Percentiles rank a stretch among this genome's conserved stretches.
These are phyloP conservation scores for Dicycla oo DNA, from an alignment of 2,888 invertebrate genomes.

Conservation along the genomic window DNA sequence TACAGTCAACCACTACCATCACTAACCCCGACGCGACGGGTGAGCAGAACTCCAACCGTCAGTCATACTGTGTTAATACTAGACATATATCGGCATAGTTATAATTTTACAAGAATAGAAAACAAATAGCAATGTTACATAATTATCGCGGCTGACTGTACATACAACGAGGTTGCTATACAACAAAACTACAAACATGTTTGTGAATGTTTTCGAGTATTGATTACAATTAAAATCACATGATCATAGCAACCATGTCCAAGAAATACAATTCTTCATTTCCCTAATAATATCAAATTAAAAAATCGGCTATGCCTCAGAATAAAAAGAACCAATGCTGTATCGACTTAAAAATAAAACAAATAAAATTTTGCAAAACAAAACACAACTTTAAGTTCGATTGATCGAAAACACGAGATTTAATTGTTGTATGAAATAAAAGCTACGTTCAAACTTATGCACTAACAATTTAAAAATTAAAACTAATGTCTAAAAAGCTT, in stretches of 20 bases:
- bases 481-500: conserved; percentile 51
- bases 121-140: conserved; percentile 30
- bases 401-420: conserved; percentile 63
- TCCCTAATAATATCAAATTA: conserved; percentile 53
- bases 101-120: conserved; percentile 17
- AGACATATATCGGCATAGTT: neutral
- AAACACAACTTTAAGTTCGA: conserved; percentile 71
- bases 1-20: conserved; percentile 41
- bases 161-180: conserved; percentile 35
- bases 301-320: conserved; percentile 61
- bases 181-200: conserved; percentile 19
- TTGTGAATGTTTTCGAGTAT: conserved; percentile 52
- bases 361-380: conserved; percentile 78
- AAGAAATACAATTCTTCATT: conserved; percentile 43
- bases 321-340: conserved; percentile 52
- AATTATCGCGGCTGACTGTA: conserved; percentile 41
- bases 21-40: neutral
- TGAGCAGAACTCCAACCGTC: conserved; percentile 8
- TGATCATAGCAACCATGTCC: conserved; percentile 44
- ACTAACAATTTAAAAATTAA: conserved; percentile 63
- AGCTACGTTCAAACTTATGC: conserved; percentile 63
- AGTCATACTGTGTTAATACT: conserved; percentile 13
- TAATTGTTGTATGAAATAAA: conserved; percentile 54
- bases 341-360: conserved; percentile 60
- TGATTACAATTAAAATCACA: conserved; percentile 42